Evolutionary conservation across 2,888 invertebrate species (phyloP), one percentile per base, ranked within the genome.

Genomic region (Phortica okadai): DNA sequence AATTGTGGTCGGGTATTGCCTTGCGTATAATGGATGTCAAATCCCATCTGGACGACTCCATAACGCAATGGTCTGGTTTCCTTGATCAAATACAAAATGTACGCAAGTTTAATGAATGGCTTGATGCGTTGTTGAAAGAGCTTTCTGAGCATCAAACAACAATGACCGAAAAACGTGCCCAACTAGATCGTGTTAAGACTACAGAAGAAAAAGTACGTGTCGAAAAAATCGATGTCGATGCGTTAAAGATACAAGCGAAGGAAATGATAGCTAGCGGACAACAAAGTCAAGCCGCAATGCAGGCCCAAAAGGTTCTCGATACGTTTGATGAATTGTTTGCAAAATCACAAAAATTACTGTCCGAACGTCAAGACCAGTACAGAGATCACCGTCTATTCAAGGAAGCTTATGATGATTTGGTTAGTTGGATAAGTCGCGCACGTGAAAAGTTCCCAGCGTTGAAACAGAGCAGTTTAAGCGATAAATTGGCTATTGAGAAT

Each of bases 1-100:
- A 96, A 88, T 95, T 97, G 85, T 98, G 98, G 98, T 97, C 97
- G 42, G 94, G 94, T 7, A 92, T 98, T 72, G 95, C 97, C 2
- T 94, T 97, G 0, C 95, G 95, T 89, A 97, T 98, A 94, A 94
- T 97, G 67, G 97, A 98, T 90, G 96, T 97, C 0, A 98, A 98
- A 91, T 94, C 96, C 1, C 94, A 95, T 83, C 92, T 98, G 14
- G 97, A 97, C 89, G 97, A 97, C 85, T 96, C 96, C 0, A 95
- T 98, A 16, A 96, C 96, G 42, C 96, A 96, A 92, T 98, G 97
- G 97, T 95, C 97, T 77, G 97, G 96, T 69, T 95, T 97, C 88
- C 92, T 97, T 73, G 97, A 97, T 90, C 97, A 97, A 90, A 96
- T 97, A 78, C 96, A 97, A 88, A 94, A 95, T 70, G 94, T 97